Base-by-base conservation (phyloP, 2,113 vertebrate species). In the Bujurquina vittata region DNA sequence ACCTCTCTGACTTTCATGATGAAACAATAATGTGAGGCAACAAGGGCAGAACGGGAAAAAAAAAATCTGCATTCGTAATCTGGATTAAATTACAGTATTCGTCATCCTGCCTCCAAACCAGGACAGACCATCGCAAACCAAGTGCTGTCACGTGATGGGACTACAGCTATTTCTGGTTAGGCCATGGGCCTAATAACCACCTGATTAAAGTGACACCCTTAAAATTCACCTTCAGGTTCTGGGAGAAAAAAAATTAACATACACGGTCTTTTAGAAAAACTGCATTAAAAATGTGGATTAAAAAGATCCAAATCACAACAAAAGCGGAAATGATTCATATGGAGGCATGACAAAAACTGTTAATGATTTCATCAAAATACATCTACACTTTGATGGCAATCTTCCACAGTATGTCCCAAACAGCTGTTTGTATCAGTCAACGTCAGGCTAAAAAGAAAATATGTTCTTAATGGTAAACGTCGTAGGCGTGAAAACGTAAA, bases 41-140 rank as follows among this genome's bases (percentile, higher is more conserved):
- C 52, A 80, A 78, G 86, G 78, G 37, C 83, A 87, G 89, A 91
- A 91, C 87, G 78, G 61, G 78, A 84, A 86, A 91, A 33, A 33
- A 33, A 33, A 33, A 91, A 87, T 84, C 90, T 85, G 74, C 77
- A 81, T 55, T 87, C 84, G 82, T 93, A 94, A 94, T 87, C 90
- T 93, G 94, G 94, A 95, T 95, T 94, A 94, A 91, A 93, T 82
- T 69, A 80, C 56, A 89, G 69, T 72, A 89, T 83, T 91, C 57
- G 56, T 93, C 88, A 86, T 90, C 31, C 43, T 60, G 81, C 82
- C 69, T 79, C 62, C 35, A 86, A 81, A 81, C 84, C 81, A 69
- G 83, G 84, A 10, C 79, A 88, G 77, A 78, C 54, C 62, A 57
- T 62, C 0, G 18, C 60, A 79, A 61, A 81, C 65, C 73, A 83